Conservation (phyloP, 1,140 invertebrate genomes). For the Trichoplusia ni region DNA sequence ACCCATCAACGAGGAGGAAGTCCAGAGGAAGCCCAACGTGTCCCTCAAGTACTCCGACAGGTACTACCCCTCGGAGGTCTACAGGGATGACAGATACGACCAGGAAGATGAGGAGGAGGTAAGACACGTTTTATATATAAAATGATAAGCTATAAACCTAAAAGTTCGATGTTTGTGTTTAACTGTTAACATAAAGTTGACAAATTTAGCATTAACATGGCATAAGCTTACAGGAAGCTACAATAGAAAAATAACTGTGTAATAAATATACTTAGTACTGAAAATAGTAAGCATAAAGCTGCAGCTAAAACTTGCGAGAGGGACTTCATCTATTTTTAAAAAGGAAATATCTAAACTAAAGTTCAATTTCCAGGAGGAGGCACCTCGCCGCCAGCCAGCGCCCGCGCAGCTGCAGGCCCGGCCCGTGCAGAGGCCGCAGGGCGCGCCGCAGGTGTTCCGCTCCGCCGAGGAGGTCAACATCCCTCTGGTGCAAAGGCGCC, state of each 20-base stretch:
- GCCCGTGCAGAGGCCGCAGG: conserved; percentile 60
- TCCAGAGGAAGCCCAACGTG: conserved; percentile 90
- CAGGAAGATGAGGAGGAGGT: conserved; percentile 83
- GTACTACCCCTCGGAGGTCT: conserved; percentile 89
- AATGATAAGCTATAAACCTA: no score
- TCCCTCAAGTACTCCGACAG: conserved; percentile 93
- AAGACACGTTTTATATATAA: background rate
- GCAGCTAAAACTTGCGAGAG: no score
- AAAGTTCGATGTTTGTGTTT: no score
- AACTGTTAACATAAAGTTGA: no score
- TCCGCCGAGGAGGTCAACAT: conserved; percentile 94
- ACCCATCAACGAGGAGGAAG: conserved; percentile 91
- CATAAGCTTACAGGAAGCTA: no score
- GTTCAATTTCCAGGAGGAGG: conserved; percentile 53
- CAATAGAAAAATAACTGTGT: no score
- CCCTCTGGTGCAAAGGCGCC: conserved; percentile 87
- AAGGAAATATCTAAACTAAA: background rate
- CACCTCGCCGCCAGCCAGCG: conserved; percentile 45
- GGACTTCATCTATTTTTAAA: no score
- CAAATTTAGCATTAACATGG: no score
- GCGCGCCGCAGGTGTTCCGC: conserved; percentile 86
- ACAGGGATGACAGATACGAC: conserved; percentile 85
- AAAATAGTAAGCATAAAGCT: no score
- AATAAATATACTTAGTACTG: no score
- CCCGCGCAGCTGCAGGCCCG: conserved; percentile 53